Evolutionary conservation across 2,113 vertebrate genomes (phyloP).

Genomic region (Chinchilla lanigera): DNA sequence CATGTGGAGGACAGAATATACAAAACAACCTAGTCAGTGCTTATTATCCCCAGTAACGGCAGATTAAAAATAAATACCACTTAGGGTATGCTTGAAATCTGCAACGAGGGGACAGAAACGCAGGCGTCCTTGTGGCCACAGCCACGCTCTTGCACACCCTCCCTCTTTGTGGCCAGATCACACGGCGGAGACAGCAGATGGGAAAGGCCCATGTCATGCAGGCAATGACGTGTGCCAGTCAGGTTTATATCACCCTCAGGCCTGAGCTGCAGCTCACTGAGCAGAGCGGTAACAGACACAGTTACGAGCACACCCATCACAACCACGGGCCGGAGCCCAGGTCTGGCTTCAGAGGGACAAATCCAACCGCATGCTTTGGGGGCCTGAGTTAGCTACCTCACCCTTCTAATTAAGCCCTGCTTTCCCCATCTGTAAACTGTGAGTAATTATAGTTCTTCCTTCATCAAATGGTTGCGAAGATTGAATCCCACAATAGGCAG

Average conservation of each 20-base stretch:
- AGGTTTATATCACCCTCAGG: background rate
- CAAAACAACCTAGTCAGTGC: background rate
- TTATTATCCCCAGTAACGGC: background rate
- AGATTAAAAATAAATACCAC: background rate
- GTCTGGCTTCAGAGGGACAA: background rate
- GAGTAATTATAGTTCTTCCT: background rate
- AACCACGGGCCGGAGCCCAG: background rate
- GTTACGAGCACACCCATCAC: background rate
- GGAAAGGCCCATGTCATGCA: background rate
- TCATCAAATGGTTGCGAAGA: background rate
- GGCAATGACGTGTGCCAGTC: no score
- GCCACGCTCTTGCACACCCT: accelerated
- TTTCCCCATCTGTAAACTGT: constrained; percentile 23
- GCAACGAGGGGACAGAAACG: background rate
- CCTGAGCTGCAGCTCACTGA: background rate
- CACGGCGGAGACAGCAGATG: background rate
- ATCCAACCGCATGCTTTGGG: background rate
- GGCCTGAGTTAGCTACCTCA: background rate
- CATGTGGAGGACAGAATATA: background rate
- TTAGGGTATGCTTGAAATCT: background rate
- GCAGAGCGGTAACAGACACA: background rate
- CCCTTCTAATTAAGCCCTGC: background rate
- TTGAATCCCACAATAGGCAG: background rate
- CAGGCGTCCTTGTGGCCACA: background rate
- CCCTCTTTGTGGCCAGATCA: background rate